Percentiles rank a stretch among this genome's conserved stretches.
phyloP scores from a whole-genome alignment of 2,113 vertebrate species.

The Agapornis roseicollis region DNA sequence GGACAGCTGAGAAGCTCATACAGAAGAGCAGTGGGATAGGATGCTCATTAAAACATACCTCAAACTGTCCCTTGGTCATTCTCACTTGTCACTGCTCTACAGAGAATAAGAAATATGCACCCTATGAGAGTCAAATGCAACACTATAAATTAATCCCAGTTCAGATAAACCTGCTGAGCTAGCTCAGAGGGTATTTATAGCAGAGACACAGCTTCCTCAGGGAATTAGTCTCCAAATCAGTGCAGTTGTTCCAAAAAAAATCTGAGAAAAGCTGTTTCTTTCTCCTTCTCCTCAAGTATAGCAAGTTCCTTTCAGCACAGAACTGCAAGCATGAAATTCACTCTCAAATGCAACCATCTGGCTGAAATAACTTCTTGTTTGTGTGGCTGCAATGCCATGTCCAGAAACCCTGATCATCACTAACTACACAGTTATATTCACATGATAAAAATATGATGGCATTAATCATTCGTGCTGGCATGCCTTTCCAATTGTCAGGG shows the following conservation, averaged over 20 bases:
- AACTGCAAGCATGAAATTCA: not conserved
- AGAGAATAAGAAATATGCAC: not conserved
- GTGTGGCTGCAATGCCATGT: not conserved
- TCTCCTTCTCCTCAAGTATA: not conserved
- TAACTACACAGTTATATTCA: not conserved
- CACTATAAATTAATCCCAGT: not conserved
- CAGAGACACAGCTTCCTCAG: not conserved
- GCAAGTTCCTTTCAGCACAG: not conserved
- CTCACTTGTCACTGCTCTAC: not conserved
- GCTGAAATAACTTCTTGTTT: conserved; percentile 14
- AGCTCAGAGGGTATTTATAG: conserved; percentile 15
- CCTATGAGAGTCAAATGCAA: not conserved
- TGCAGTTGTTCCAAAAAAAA: not conserved
- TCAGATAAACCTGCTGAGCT: not conserved
- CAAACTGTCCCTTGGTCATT: not conserved
- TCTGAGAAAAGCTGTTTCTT: not conserved
- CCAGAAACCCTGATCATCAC: not conserved
- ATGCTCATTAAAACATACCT: not conserved
- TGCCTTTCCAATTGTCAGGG: not conserved
- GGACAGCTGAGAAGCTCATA: not conserved
- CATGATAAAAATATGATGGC: not conserved
- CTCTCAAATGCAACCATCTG: not conserved
- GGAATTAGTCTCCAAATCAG: conserved; percentile 9
- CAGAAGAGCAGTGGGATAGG: not conserved
- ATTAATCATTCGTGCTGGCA: not conserved